Base-by-base conservation (phyloP, 2,797 vertebrate species). In the Micromesistius poutassou region DNA sequence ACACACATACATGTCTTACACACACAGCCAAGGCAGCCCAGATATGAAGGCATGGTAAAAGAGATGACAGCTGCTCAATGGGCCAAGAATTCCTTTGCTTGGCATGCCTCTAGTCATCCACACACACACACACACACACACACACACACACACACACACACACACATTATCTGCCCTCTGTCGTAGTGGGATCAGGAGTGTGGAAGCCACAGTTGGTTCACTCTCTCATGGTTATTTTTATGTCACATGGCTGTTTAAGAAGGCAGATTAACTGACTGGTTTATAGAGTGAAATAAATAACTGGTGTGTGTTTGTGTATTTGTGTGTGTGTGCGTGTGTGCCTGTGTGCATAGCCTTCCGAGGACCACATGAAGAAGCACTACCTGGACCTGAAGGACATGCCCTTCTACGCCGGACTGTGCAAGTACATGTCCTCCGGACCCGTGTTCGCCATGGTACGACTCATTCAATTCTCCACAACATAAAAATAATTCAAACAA, bases 391-490 rank as follows among this genome's bases (percentile, higher is more conserved):
- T 98, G 78, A 96, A 97, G 89, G 97, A 96, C 83, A 91, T 91
- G 72, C 96, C 97, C 0, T 98, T 98, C 94, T 99, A 96, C 0
- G 75, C 83, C 0, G 95, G 96, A 13, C 94, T 98, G 75, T 95
- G 97, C 84, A 93, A 95, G 66, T 98, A 97, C 89, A 97, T 97
- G 96, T 87, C 92, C 76, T 96, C 96, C 0, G 97, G 97, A 13
- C 97, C 97, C 0, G 2, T 98, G 1, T 83, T 96, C 14, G 96
- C 97, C 81, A 98, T 97, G 97, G 97, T 98, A 93, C 95, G 55
- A 22, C 55, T 10, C 92, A 55, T 30, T 72, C 71, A 25, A 33
- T 30, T 19, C 30, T 30, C 74, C 10, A 25, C 16, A 71, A 35
- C 42, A 25, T 62, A 62, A 62, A 62, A 62, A 22, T 2, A 4